A percentile compares a stretch with the other conserved stretches of the same genome.
Evolutionary conservation across 2,888 invertebrate species (phyloP).

Genomic region (Tholera decimalis): DNA sequence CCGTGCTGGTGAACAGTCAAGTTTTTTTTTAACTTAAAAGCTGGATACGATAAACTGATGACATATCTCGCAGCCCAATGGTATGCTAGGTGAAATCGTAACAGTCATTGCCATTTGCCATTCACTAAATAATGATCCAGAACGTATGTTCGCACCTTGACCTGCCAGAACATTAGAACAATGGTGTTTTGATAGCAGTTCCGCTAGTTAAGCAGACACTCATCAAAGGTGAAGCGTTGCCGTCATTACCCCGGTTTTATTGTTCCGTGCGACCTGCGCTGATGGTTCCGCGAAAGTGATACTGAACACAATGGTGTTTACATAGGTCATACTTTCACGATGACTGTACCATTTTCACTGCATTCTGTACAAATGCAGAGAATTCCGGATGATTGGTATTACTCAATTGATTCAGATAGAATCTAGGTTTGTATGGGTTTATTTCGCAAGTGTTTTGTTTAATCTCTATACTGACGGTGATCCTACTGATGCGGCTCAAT

Average conservation of each 20-base stretch:
- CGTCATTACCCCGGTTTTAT: conserved; percentile 39
- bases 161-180: conserved; percentile 30
- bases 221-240: conserved; percentile 8
- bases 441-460: no score
- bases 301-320: conserved; percentile 27
- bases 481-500: no score
- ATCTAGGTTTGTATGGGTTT: not conserved
- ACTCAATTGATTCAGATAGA: not conserved
- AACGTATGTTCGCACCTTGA: conserved; percentile 8
- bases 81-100: not conserved
- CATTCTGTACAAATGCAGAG: not conserved
- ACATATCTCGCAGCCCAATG: not conserved
- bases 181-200: conserved; percentile 50
- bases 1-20: no score
- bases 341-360: not conserved
- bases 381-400: not conserved
- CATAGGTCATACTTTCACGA: conserved; percentile 34
- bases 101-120: not conserved
- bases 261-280: conserved; percentile 42
- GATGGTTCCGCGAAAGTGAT: conserved; percentile 42
- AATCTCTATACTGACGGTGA: no score
- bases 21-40: no score
- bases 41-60: not conserved
- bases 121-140: not conserved
- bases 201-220: conserved; percentile 13